phyloP scores from a whole-genome alignment of 2,797 vertebrate species.

The Apogon talboti region DNA sequence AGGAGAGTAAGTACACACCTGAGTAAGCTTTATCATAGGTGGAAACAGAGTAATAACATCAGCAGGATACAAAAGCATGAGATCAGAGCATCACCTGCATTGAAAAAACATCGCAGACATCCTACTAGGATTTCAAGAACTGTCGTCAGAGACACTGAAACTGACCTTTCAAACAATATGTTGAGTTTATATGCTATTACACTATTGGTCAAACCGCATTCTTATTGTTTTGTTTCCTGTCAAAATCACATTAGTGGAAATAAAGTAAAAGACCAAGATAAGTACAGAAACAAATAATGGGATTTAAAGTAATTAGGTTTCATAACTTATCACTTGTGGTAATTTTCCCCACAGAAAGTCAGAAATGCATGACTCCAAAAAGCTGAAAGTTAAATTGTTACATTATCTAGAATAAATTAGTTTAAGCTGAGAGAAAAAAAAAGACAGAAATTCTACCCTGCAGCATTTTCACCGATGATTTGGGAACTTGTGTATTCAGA shows the following conservation, averaged over 20 bases:
- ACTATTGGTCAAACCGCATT: background rate
- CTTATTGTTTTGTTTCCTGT: constrained; percentile 6
- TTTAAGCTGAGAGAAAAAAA: constrained; percentile 16
- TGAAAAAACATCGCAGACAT: constrained; percentile 7
- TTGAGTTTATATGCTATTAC: background rate
- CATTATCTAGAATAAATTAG: constrained; percentile 41
- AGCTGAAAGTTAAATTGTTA: constrained; percentile 14
- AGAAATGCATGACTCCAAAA: constrained; percentile 10
- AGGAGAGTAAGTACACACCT: constrained; percentile 49
- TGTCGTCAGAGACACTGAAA: background rate
- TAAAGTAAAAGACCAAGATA: constrained; percentile 7
- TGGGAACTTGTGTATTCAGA: constrained; percentile 22
- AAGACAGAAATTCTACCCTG: constrained; percentile 35
- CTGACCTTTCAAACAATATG: background rate
- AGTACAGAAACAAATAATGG: constrained; percentile 13
- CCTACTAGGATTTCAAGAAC: background rate
- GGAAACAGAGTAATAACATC: constrained; percentile 22
- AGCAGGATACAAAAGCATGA: constrained; percentile 26
- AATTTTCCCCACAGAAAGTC: constrained; percentile 7
- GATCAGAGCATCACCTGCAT: background rate
- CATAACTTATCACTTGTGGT: constrained; percentile 2
- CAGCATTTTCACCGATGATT: constrained; percentile 36
- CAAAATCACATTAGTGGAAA: constrained; percentile 1
- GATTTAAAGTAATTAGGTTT: constrained; percentile 27
- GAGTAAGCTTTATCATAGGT: constrained; percentile 32